A percentile compares a stretch with the other conserved stretches of the same genome.
These are phyloP conservation scores for Macheiramphus alcinus DNA, from an alignment of 2,113 vertebrate species.

Conservation along the genomic window DNA sequence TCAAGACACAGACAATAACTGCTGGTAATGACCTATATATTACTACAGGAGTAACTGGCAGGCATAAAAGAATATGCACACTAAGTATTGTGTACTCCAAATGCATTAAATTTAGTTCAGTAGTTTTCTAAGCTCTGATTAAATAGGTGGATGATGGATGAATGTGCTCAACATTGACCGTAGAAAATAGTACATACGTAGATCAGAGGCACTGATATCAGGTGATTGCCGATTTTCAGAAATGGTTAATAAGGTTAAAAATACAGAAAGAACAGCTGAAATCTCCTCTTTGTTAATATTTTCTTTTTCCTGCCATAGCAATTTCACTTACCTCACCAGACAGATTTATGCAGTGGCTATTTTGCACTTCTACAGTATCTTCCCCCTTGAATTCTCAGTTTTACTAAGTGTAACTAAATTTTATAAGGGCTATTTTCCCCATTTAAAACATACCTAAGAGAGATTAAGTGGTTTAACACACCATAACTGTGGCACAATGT, in stretches of 20 bases:
- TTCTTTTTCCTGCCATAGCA: neutral
- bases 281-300: neutral
- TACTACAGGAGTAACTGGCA: neutral
- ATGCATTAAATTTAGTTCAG: neutral
- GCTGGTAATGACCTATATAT: neutral
- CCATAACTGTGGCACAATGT: accelerated
- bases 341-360: neutral
- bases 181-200: neutral
- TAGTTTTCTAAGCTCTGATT: neutral
- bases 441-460: neutral
- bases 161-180: neutral
- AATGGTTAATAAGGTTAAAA: neutral
- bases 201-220: neutral
- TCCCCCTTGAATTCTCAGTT: neutral
- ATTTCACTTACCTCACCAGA: neutral
- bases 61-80: neutral
- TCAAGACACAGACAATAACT: neutral
- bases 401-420: neutral
- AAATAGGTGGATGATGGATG: neutral
- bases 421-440: neutral
- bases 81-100: neutral
- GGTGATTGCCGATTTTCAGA: neutral
- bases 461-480: neutral
- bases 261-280: neutral
- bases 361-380: neutral